These are phyloP conservation scores for Meliscaeva auricollis DNA, from an alignment of 2,888 invertebrate species.

Conservation along the genomic window DNA sequence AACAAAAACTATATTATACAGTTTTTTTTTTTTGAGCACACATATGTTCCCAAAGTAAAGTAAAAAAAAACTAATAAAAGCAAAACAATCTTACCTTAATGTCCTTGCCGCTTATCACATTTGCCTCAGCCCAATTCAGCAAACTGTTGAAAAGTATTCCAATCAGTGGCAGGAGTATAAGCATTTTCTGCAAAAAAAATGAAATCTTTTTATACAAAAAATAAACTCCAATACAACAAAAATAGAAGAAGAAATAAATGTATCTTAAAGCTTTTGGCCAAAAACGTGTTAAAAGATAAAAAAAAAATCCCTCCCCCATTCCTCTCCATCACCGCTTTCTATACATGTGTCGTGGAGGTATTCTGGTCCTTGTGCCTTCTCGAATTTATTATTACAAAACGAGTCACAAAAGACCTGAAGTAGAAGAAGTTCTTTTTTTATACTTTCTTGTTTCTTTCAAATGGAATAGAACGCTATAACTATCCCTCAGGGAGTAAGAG, in stretches of 20 bases:
- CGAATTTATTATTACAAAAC: slow-evolving; percentile 58
- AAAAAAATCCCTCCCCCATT: slow-evolving; percentile 14
- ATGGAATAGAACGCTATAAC: slow-evolving; percentile 67
- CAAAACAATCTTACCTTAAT: slow-evolving; percentile 80
- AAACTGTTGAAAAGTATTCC: slow-evolving; percentile 83
- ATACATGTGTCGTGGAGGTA: not conserved
- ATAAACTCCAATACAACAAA: not conserved
- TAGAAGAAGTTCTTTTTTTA: slow-evolving; percentile 37
- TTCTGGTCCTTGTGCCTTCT: not conserved
- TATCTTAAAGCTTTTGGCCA: slow-evolving; percentile 44
- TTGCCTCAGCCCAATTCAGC: slow-evolving; percentile 81
- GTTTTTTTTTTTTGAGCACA: not conserved
- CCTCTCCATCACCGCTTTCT: not conserved
- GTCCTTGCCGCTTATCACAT: slow-evolving; percentile 82
- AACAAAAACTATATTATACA: slow-evolving; percentile 9
- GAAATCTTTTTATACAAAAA: slow-evolving; percentile 20
- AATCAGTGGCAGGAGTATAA: slow-evolving; percentile 83
- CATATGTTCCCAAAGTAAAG: slow-evolving; percentile 6
- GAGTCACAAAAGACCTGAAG: slow-evolving; percentile 41
- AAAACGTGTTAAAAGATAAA: slow-evolving; percentile 52
- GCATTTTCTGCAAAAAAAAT: slow-evolving; percentile 82
- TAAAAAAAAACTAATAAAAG: not conserved
- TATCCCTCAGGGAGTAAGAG: slow-evolving; percentile 62
- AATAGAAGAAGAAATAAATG: slow-evolving; percentile 26
- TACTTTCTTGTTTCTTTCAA: slow-evolving; percentile 35